Percentiles rank a stretch among this genome's conserved stretches.
phyloP scores from a whole-genome alignment of 2,113 vertebrate species.

The Pogonocichla stellata region DNA sequence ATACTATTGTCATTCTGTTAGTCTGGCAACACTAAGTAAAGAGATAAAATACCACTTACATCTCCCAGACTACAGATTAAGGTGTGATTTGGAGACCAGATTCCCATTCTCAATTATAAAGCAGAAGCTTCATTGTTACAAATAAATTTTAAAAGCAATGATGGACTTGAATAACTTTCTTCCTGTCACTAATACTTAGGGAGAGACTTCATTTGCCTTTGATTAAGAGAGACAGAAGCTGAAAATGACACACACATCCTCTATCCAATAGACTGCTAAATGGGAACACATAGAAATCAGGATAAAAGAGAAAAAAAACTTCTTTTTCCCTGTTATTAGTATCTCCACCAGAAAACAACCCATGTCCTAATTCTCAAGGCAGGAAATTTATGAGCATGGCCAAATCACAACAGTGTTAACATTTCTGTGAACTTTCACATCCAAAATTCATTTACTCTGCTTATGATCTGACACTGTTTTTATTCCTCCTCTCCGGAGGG shows the following conservation, averaged over 20 bases:
- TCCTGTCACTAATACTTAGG: neutral
- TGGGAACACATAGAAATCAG: neutral
- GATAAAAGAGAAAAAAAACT: neutral
- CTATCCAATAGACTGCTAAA: neutral
- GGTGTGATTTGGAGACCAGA: neutral
- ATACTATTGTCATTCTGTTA: neutral
- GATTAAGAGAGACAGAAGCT: neutral
- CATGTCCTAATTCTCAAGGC: neutral
- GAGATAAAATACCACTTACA: neutral
- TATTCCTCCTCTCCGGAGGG: neutral
- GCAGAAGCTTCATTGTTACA: neutral
- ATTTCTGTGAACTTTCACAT: neutral
- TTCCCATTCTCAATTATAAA: neutral
- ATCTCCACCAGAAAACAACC: neutral
- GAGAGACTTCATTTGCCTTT: neutral
- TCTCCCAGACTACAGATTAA: constrained; percentile 4
- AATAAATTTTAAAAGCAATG: neutral
- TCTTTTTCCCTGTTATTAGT: neutral
- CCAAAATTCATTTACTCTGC: neutral
- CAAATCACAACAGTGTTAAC: neutral
- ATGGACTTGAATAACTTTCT: neutral
- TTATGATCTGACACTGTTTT: neutral
- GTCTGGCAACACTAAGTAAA: neutral
- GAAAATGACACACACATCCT: neutral
- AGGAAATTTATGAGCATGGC: neutral